Base-by-base conservation (phyloP, 2,888 invertebrate species). In the Drosophila mettleri region DNA sequence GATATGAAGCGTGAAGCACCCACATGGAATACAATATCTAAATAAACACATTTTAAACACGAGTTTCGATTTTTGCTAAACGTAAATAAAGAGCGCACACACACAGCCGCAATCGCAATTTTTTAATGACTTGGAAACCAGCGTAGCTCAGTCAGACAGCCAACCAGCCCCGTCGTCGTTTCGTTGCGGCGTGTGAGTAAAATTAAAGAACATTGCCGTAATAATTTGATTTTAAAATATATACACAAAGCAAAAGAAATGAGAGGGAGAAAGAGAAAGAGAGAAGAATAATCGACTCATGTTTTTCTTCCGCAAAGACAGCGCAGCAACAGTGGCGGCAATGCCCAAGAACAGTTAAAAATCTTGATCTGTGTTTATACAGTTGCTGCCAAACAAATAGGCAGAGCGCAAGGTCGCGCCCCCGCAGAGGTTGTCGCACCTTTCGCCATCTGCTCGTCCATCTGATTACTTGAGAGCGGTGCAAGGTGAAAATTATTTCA, bases 161-260 rank as follows among this genome's bases (percentile, higher is more conserved):
- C 53, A 55, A 46, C 43, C 49, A 46, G 60, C 59, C 68, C 18
- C 39, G 41, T 38, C 16, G 54, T 36, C 53, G 2, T 51, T 51
- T 14, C 27, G 36, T 38, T 31, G 29, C 51, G 41, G 34, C 54
- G 54, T 43, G 78, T 76, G 79, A 82, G 68, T 80, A 75, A 83
- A 74, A 75, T 80, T 69, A 67, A 86, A 86, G 78, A 83, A 83
- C 81, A 75, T 68, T 80, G 84, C 69, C 80, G 80, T 82, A 81
- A 82, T 74, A 68, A 68, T 80, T 60, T 64, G 63, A 64, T 68
- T 81, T 80, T 63, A 62, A 68, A 75, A 78, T 62, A 65, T 31
- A 36, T 65, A 58, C 53, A 60, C n/a, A 59, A 66, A 36, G 55
- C 20, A 54, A 55, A 55, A 51, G 58, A 51, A 52, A 53, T 51